Percentiles rank a stretch among this genome's conserved stretches.
Conservation (phyloP, 2,797 vertebrate genomes). For the Epinephelus coioides region DNA sequence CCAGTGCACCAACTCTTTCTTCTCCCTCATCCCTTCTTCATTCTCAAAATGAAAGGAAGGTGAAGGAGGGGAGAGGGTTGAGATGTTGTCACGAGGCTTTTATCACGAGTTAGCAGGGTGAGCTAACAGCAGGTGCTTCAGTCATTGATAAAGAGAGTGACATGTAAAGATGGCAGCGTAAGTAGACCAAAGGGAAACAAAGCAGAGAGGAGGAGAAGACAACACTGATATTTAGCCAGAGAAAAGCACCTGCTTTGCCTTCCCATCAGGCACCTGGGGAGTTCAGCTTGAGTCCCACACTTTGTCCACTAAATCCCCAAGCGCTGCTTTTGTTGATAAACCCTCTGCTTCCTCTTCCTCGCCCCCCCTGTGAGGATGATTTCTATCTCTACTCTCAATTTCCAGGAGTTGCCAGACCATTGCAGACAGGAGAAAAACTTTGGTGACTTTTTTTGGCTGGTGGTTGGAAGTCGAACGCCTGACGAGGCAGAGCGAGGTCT, state of each 20-base stretch:
- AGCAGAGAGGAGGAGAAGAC: conserved; percentile 24
- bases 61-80: conserved; percentile 33
- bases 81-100: conserved; percentile 70
- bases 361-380: conserved; percentile 44
- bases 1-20: conserved; percentile 38
- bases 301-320: conserved; percentile 67
- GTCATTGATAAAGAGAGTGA: conserved; percentile 53
- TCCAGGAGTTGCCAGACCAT: conserved; percentile 74
- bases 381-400: conserved; percentile 74
- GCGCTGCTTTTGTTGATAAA: conserved; percentile 73
- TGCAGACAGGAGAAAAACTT: conserved; percentile 52
- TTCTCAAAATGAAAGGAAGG: conserved; percentile 55
- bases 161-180: conserved; percentile 49
- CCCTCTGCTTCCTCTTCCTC: conserved; percentile 45
- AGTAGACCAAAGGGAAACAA: conserved; percentile 54
- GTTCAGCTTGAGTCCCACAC: conserved; percentile 55
- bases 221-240: conserved; percentile 62
- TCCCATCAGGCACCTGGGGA: conserved; percentile 68
- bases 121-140: conserved; percentile 64
- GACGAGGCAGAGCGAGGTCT: conserved; percentile 61
- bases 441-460: conserved; percentile 42
- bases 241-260: conserved; percentile 36
- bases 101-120: conserved; percentile 72
- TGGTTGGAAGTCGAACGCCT: conserved; percentile 53
- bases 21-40: conserved; percentile 38